Base-by-base conservation (phyloP, 35 echinoderm and acorn worm genomes). In the Stichopus chloronotus region DNA sequence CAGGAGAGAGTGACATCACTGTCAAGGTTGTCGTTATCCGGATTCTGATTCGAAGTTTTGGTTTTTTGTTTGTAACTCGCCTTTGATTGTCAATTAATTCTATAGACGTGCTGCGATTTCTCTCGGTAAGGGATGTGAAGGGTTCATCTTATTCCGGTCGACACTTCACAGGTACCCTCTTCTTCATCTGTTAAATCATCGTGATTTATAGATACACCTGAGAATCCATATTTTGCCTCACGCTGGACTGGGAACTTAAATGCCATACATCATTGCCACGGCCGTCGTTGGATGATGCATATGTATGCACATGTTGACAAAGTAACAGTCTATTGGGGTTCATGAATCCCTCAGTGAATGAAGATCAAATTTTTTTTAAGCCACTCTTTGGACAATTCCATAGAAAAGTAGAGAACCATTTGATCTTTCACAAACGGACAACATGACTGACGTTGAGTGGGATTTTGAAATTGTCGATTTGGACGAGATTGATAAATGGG, bases 401-500 rank as follows among this genome's bases (percentile, higher is more conserved):
- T 14, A 20, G 12, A 74, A 74, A 74, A 7, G 61, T 14, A 74
- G 69, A 7, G 19, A 74, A n/a, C 19, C 13, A 74, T 19, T 43
- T 43, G 30, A 74, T 7, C 69, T 19, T 74, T 74, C 17, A 16
- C 7, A 74, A 74, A 58, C 6, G 19, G 56, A 19, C 21, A 79
- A 56, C 16, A 88, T 80, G 69, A 94, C 90, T 78, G 94, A 94
- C 78, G 12, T 94, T 21, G 94, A 94, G 63, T 94, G 94, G 94
- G 94, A 94, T 85, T 92, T 90, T 77, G 94, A 94, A 69, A 94
- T 94, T 43, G 90, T 94, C 30, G 94, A 94, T 86, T 60, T 90
- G 88, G 94, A 94, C 76, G 94, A 94, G 65, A 92, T 94, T 43
- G 94, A 90, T 17, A 94, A 94, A 83, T 94, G 94, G 94, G 94